phyloP scores from a whole-genome alignment of 2,797 vertebrate genomes.

The Periparus ater region DNA sequence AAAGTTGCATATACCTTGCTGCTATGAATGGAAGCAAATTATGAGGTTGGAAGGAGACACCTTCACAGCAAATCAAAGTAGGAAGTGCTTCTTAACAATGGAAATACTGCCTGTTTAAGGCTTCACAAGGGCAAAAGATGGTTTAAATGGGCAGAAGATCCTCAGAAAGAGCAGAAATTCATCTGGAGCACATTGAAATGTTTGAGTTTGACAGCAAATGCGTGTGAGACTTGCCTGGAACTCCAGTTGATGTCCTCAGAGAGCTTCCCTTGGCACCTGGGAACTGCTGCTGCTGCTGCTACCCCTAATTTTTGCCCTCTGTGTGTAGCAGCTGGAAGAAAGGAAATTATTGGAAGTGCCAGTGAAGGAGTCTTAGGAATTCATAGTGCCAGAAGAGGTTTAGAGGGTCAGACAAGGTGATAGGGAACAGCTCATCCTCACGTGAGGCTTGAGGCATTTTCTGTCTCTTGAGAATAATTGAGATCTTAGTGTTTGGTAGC shows the following conservation, averaged over 20 bases:
- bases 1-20: not conserved
- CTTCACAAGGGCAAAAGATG: not conserved
- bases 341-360: not conserved
- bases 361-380: not conserved
- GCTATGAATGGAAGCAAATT: not conserved
- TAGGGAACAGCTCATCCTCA: not conserved
- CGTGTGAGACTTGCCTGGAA: not conserved
- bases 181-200: not conserved
- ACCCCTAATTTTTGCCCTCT: not conserved
- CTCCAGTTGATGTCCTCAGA: not conserved
- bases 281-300: not conserved
- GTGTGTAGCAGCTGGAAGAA: not conserved
- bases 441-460: not conserved
- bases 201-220: not conserved
- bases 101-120: not conserved
- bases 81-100: not conserved
- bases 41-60: not conserved
- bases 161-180: not conserved
- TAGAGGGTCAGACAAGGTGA: not conserved
- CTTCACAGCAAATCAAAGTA: not conserved
- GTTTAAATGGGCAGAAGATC: not conserved
- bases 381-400: not conserved
- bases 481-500: not conserved
- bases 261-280: not conserved
- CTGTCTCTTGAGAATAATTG: not conserved